Base-by-base conservation (phyloP, 2,113 vertebrate species). In the Orycteropus afer region DNA sequence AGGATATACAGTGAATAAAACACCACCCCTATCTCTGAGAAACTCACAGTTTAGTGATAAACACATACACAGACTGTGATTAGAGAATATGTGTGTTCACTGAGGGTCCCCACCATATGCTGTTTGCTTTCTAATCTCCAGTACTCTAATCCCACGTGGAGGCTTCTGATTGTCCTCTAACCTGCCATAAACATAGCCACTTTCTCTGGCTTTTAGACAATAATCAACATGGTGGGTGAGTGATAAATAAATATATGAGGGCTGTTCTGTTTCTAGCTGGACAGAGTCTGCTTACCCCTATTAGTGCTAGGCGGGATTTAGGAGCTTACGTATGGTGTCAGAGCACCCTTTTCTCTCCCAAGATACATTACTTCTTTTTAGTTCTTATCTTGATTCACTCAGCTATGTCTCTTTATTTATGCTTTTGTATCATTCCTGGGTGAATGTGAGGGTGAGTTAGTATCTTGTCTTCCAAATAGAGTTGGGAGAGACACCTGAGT, bases 201-300 rank as follows among this genome's bases (percentile, higher is more conserved):
- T 98, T 96, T 96, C 94, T 92, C 95, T 90, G 95, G 77, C 91
- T 96, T 27, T 96, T 82, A 69, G 45, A 90, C 42, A 59, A 37
- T 78, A 78, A 94, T 84, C 74, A 86, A 65, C 61, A 92, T 0
- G 3, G 78, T 61, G 45, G 45, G 37, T 3, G 4, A 79, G 14
- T 88, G 90, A 94, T 85, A 97, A 96, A 87, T 93, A 95, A 93
- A 84, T 81, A 55, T 13, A 59, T 7, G 67, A 59, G 85, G 91
- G 51, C 86, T 92, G 45, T 45, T 86, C 47, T 87, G 83, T 27
- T 95, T 97, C 93, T 79, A 91, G 82, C 55, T 88, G 42, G 55
- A 93, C 86, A 89, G 83, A 91, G 32, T 91, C 91, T 95, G 67
- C 40, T 55, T 87, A 86, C 86, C 87, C 93, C 71, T 80, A 29